phyloP scores from a whole-genome alignment of 2,888 invertebrate genomes.

The Catonia carolina region DNA sequence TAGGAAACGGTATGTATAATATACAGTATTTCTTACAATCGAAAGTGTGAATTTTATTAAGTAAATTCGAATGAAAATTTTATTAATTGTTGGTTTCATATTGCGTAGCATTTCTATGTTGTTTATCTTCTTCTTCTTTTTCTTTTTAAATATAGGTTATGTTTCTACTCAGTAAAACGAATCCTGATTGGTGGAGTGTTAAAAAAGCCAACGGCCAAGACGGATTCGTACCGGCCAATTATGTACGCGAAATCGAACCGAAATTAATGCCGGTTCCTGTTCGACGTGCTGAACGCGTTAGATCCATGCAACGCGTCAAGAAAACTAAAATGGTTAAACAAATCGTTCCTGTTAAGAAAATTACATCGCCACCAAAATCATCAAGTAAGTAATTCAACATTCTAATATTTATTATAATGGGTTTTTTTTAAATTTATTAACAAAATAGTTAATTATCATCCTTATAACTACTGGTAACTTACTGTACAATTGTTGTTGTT shows the following conservation, averaged over 20 bases:
- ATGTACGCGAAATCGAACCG: constrained; percentile 87
- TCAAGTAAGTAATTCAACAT: constrained; percentile 31
- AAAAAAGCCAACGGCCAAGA: constrained; percentile 84
- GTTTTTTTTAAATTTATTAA: background rate
- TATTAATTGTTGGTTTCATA: too few relatives aligned
- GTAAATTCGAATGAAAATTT: too few relatives aligned
- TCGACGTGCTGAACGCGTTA: constrained; percentile 76
- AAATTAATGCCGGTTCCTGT: constrained; percentile 78
- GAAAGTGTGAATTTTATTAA: too few relatives aligned
- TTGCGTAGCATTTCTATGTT: too few relatives aligned
- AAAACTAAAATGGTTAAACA: constrained; percentile 84
- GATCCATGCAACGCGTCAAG: constrained; percentile 76
- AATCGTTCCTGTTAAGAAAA: constrained; percentile 64
- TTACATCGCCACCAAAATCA: constrained; percentile 37
- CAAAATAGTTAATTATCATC: constrained; percentile 16
- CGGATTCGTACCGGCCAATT: constrained; percentile 97
- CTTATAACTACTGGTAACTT: too few relatives aligned
- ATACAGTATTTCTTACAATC: too few relatives aligned
- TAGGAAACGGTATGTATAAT: too few relatives aligned
- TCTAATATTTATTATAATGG: constrained; percentile 3
- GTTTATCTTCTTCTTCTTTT: too few relatives aligned
- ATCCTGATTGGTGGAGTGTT: constrained; percentile 99
- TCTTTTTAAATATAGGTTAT: constrained; percentile 62
- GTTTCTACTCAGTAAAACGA: constrained; percentile 89
- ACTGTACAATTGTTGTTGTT: too few relatives aligned